Evolutionary conservation across 92 coral and sea anemone genomes (phyloP).

Genomic region (Zoanthus gigantus): DNA sequence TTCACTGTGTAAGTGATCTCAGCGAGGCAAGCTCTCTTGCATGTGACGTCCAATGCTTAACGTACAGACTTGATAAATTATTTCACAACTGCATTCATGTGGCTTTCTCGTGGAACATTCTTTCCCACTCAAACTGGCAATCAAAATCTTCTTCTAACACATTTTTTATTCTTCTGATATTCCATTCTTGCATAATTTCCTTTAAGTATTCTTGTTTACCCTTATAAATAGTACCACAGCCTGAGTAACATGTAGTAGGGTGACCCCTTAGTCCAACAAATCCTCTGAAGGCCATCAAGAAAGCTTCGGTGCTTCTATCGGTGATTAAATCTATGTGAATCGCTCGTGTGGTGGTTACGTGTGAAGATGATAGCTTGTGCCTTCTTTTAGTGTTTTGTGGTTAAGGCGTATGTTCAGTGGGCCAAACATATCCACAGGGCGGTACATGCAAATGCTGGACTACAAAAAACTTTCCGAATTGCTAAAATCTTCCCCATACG

Average conservation of each 20-base stretch:
- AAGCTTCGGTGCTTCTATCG: slow-evolving; percentile 59
- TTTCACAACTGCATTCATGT: slow-evolving; percentile 36
- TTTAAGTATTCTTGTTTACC: slow-evolving; percentile 61
- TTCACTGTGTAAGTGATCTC: background rate
- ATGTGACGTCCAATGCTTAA: background rate
- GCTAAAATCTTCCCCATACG: slow-evolving; percentile 65
- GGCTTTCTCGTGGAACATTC: slow-evolving; percentile 54
- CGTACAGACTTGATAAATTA: slow-evolving; percentile 25
- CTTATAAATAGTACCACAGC: slow-evolving; percentile 60
- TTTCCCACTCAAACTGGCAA: slow-evolving; percentile 44
- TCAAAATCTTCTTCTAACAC: slow-evolving; percentile 26
- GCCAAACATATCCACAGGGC: slow-evolving; percentile 68
- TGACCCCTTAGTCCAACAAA: slow-evolving; percentile 57
- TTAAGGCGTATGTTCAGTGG: slow-evolving; percentile 60
- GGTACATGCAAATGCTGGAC: slow-evolving; percentile 60
- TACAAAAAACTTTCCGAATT: slow-evolving; percentile 47
- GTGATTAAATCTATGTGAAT: slow-evolving; percentile 61
- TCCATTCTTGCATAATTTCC: slow-evolving; percentile 42
- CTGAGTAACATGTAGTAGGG: slow-evolving; percentile 64
- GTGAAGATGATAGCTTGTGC: slow-evolving; percentile 67
- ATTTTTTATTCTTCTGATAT: background rate
- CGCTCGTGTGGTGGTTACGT: slow-evolving; percentile 55
- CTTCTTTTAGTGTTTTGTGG: slow-evolving; percentile 53
- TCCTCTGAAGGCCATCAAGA: slow-evolving; percentile 69
- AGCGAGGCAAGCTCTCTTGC: background rate